Evolutionary conservation across 2,888 invertebrate genomes (phyloP).

Genomic region (Eubasilissa splendida): DNA sequence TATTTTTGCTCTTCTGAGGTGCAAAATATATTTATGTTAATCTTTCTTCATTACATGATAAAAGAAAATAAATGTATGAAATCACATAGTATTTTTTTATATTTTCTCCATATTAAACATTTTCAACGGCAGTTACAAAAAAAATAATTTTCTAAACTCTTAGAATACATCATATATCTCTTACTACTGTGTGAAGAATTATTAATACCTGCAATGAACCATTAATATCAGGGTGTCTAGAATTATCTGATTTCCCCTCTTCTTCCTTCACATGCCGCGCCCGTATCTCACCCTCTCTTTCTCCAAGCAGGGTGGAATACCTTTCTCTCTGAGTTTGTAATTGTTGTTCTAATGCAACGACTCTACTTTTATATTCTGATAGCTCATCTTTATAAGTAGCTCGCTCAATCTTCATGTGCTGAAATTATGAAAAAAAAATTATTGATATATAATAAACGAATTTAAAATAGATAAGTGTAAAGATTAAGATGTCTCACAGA

Average conservation of each 20-base stretch:
- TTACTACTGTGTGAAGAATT: background rate
- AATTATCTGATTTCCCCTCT: slow-evolving; percentile 59
- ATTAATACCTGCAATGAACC: slow-evolving; percentile 52
- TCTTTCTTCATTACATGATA: too few species aligned
- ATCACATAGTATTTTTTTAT: background rate
- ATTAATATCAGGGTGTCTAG: slow-evolving; percentile 61
- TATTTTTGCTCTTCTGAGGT: too few species aligned
- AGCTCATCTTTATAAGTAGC: slow-evolving; percentile 66
- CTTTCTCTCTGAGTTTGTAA: slow-evolving; percentile 85
- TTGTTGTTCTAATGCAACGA: slow-evolving; percentile 77
- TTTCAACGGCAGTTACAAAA: background rate
- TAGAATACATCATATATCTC: background rate
- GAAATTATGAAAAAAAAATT: slow-evolving; percentile 18
- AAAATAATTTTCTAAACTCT: background rate
- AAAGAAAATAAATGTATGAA: background rate
- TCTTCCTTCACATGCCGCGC: slow-evolving; percentile 66
- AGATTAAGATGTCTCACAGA: too few species aligned
- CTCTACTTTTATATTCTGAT: slow-evolving; percentile 65
- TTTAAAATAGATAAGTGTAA: too few species aligned
- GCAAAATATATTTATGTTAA: too few species aligned
- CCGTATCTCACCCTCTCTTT: slow-evolving; percentile 84
- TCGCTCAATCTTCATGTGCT: slow-evolving; percentile 68
- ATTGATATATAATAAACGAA: too few species aligned
- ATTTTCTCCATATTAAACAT: background rate
- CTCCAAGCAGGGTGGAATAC: slow-evolving; percentile 83